Evolutionary conservation across 2,888 invertebrate species (phyloP), one percentile per base, ranked within the genome.

Genomic region (Caenorhabditis sp.): DNA sequence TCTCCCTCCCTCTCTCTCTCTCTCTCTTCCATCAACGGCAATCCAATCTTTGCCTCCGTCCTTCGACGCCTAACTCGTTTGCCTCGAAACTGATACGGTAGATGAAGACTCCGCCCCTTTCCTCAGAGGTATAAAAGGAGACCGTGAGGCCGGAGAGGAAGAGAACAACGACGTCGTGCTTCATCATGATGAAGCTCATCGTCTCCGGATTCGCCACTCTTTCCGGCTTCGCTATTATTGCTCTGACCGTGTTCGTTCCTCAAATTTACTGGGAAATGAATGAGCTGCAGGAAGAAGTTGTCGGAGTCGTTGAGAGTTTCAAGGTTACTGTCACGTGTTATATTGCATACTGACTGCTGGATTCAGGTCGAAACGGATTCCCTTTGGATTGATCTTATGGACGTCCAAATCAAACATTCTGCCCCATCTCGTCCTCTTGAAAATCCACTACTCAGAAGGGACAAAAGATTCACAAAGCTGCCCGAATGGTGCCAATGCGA

Each of bases 401-500:
- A 81, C 46, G 70, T 81, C 39, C 82, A 82, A 70, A 50, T 81
- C 45, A 58, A 37, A n/a, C 70, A 72, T 24, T 43, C 78, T 11
- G 72, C 82, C 1, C 81, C 82, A 37, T 79, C 81, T 7, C 37
- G 35, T 20, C 79, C 82, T 5, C 41, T 59, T 15, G 81, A 82
- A 35, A 82, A 82, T 53, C 82, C 82, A 22, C 55, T 82, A 0
- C 63, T 79, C 5, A 63, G 82, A 35, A 72, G 82, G 20, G 82
- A 81, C 30, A 82, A 81, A 41, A 35, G 82, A 17, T 82, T 82
- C 73, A 65, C 81, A 8, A 58, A 56, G 11, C 68, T 82, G 30
- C 82, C 82, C 4, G 82, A 82, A n/a, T 81, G 65, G 62, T 82
- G 82, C 37, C 82, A 82, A 45, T 82, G 82, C 43, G 79, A 82